Evolutionary conservation across 2,888 invertebrate genomes (phyloP), one percentile per base, ranked within the genome.

Genomic region (Eretmocerus hayati): DNA sequence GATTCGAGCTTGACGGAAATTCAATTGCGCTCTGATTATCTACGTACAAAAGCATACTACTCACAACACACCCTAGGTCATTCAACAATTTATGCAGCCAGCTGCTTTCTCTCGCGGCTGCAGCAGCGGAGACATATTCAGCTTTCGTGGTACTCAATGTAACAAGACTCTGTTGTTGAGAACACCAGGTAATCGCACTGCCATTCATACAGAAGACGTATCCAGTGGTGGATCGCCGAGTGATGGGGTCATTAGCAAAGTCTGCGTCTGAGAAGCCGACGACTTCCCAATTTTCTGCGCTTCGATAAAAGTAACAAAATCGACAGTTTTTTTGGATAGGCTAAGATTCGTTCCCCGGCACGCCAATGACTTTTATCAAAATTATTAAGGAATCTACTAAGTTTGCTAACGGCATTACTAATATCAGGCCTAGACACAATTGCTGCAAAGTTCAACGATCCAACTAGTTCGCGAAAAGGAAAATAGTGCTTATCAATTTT

Each of bases 341-440:
- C 13, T 21, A 42, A 35, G 2, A 49, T 37, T 11, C 37, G 26
- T 22, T 49, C 36, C 3, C 21, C 35, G 5, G 31, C 18, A 15
- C 33, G 21, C 39, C 41, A 48, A 8, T 26, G 26, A 26, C 8
- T 9, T 11, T 26, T 26, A 26, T 26, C 26, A 26, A 26, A 26
- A 26, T 26, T 48, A 30, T 11, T 43, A 13, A 15, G 21, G n/a
- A 16, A 18, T 23, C 21, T 33, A 39, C 19, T 42, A 16, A 32
- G 6, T 4, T 5, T 26, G 21, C 18, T 40, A 41, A 47, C 47
- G 5, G 44, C 35, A 22, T 40, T 44, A 1, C 33, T 20, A 4
- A 49, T 20, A 16, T 49, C 48, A 2, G 44, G 44, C 8, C 44
- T 16, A n/a, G 35, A 26, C 5, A 33, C 41, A 22, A 19, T 49